These are phyloP conservation scores for Leuciscus waleckii DNA, from an alignment of 2,797 vertebrate genomes.

Conservation along the genomic window DNA sequence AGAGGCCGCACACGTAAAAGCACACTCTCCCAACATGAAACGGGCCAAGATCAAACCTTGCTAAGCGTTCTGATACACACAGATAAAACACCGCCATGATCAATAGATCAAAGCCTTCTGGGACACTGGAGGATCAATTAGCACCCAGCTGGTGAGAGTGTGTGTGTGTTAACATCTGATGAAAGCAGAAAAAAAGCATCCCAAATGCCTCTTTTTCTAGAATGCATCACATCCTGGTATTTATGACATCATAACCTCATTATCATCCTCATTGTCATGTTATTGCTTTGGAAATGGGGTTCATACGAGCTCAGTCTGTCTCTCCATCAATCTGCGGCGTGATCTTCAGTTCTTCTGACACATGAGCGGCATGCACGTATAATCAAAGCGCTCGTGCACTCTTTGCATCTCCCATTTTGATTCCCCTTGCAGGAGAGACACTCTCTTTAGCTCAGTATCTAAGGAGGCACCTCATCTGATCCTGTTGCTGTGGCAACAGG, in stretches of 20 bases:
- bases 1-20: conserved; percentile 21
- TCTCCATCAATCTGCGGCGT: conserved; percentile 9
- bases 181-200: conserved; percentile 27
- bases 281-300: conserved; percentile 23
- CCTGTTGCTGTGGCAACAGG: conserved; percentile 65
- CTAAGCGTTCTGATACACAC: conserved; percentile 52
- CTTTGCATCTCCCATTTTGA: conserved; percentile 41
- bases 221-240: conserved; percentile 40
- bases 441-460: conserved; percentile 56
- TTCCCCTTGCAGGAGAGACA: conserved; percentile 33
- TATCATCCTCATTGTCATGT: conserved; percentile 22
- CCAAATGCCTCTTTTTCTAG: conserved; percentile 13
- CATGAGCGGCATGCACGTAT: background rate
- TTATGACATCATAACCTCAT: conserved; percentile 40
- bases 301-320: background rate
- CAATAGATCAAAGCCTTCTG: conserved; percentile 54
- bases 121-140: conserved; percentile 52
- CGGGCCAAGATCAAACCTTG: conserved; percentile 50
- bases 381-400: conserved; percentile 17
- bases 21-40: conserved; percentile 27
- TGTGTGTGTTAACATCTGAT: conserved; percentile 23
- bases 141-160: conserved; percentile 45
- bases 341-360: conserved; percentile 36
- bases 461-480: conserved; percentile 59
- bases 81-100: conserved; percentile 49